Evolutionary conservation across 2,888 invertebrate genomes (phyloP), one percentile per base, ranked within the genome.

Genomic region (Sepiola atlantica): DNA sequence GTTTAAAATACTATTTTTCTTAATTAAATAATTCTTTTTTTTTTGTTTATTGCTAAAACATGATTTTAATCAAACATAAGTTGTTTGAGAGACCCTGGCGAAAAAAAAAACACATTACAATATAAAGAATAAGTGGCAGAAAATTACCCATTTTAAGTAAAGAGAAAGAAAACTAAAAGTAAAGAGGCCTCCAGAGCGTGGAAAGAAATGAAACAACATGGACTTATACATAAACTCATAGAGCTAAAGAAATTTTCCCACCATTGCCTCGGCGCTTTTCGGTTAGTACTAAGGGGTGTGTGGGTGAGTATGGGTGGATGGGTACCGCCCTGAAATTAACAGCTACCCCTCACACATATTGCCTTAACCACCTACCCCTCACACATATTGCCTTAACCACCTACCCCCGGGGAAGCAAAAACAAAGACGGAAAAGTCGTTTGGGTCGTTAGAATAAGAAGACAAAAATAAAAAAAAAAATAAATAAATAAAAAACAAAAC

Each of bases 341-440:
- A n/a, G n/a, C 45, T 45, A 45, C 16, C n/a, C 77, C 77, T n/a
- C 45, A 45, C 45, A 45, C 45, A 45, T 45, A 2, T 45, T 45
- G 16, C 77, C 77, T n/a, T n/a, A 16, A 77, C n/a, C 45, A 45
- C 61, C n/a, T 77, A 77, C 12, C 77, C 77, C 14, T 28, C 45
- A 45, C 45, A 45, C 45, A 45, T 45, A 2, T 45, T 45, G 16
- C 77, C 77, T n/a, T n/a, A 16, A 77, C n/a, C 45, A 45, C 61
- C n/a, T 77, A 77, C 12, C 77, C 77, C 14, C 4, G n/a, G n/a
- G 57, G n/a, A 28, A 12, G n/a, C n/a, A 77, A 14, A 45, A 77
- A 77, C n/a, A 12, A 77, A 77, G 77, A 77, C 77, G 77, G 77
- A 77, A 77, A 77, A 77, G 77, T 77, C 77, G 77, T 77, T 77